Evolutionary conservation across 1,140 invertebrate genomes (phyloP).

Genomic region (Zaprionus inermis): DNA sequence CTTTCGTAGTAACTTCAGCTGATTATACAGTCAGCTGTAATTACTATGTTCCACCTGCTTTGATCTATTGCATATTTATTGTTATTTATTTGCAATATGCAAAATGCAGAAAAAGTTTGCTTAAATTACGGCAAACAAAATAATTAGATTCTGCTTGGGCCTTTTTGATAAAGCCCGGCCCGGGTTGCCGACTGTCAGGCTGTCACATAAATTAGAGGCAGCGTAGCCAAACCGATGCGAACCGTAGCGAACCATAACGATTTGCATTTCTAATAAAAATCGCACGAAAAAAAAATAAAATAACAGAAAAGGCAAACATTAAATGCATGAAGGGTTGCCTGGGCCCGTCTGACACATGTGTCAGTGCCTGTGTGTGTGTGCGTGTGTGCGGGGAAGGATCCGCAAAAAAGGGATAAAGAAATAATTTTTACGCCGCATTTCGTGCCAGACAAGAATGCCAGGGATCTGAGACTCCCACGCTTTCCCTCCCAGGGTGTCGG

Average conservation of each 20-base stretch:
- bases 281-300: neutral
- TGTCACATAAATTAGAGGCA: conserved; percentile 47
- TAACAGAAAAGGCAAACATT: conserved; percentile 46
- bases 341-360: conserved; percentile 26
- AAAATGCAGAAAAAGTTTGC: conserved; percentile 4
- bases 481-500: neutral
- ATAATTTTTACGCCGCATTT: conserved; percentile 48
- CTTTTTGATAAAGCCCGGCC: neutral
- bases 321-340: conserved; percentile 53
- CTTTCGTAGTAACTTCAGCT: neutral
- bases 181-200: neutral
- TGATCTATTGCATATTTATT: conserved; percentile 3
- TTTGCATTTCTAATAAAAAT: conserved; percentile 68
- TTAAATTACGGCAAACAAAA: conserved; percentile 10
- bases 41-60: neutral
- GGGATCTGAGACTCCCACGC: neutral
- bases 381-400: conserved; percentile 18
- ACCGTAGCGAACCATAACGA: conserved; percentile 55
- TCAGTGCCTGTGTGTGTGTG: conserved; percentile 1
- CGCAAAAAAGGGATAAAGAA: conserved; percentile 46
- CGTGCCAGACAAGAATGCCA: conserved; percentile 20
- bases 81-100: conserved; percentile 5
- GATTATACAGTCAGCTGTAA: neutral
- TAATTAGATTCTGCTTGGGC: conserved; percentile 10
- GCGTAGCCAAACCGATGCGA: conserved; percentile 43